Conservation (phyloP, 2,888 invertebrate genomes). For the Volucella inflata region DNA sequence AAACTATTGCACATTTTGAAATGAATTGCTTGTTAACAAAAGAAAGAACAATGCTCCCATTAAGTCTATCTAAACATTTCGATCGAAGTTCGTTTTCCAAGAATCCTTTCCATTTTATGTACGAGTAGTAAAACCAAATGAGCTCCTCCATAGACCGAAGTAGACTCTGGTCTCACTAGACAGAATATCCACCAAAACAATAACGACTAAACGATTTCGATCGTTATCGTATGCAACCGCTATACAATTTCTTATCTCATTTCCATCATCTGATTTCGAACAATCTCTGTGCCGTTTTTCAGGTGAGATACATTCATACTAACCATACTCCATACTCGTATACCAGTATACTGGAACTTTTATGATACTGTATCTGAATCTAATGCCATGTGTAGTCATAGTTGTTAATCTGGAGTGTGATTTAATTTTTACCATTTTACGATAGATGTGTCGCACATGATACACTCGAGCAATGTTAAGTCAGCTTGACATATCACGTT, state of each 20-base stretch:
- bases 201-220: constrained; percentile 59
- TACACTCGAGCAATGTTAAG: constrained; percentile 11
- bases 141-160: not conserved
- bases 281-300: constrained; percentile 38
- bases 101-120: constrained; percentile 71
- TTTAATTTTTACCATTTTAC: constrained; percentile 46
- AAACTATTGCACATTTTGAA: constrained; percentile 24
- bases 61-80: constrained; percentile 51
- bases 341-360: too few species aligned
- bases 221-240: constrained; percentile 49
- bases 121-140: constrained; percentile 22
- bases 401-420: constrained; percentile 52
- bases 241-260: constrained; percentile 57
- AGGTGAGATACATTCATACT: constrained; percentile 34
- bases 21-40: constrained; percentile 10
- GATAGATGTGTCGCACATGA: constrained; percentile 59
- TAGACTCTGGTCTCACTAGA: not conserved
- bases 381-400: constrained; percentile 14
- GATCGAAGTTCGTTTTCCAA: constrained; percentile 39
- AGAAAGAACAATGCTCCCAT: constrained; percentile 64
- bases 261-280: constrained; percentile 52
- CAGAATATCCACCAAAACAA: constrained; percentile 45
- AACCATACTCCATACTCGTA: not conserved
- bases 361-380: constrained; percentile 31
- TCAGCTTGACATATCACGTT: constrained; percentile 63